A percentile compares a stretch with the other conserved stretches of the same genome.
Evolutionary conservation across 92 coral and sea anemone genomes (phyloP).

Genomic region (Virgularia gustaviana): DNA sequence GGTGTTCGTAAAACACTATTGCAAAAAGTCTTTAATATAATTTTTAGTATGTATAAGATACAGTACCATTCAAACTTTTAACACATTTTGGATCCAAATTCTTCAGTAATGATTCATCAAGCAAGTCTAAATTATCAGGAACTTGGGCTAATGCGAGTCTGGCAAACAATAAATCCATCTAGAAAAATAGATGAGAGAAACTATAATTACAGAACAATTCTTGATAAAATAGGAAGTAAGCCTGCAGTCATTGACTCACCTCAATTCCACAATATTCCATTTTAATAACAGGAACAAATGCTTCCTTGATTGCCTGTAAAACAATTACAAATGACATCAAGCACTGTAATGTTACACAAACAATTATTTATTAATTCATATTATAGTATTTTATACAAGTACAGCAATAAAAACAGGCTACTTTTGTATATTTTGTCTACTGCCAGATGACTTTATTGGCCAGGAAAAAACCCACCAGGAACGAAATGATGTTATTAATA

Average conservation of each 20-base stretch:
- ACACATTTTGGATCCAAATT: slow-evolving; percentile 90
- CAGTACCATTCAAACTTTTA: slow-evolving; percentile 90
- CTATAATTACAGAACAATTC: neutral
- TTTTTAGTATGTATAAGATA: neutral
- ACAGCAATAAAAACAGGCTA: neutral
- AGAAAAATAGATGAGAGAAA: neutral
- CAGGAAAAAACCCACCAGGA: too few relatives aligned
- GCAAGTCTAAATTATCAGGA: slow-evolving; percentile 76
- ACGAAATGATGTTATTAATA: too few relatives aligned
- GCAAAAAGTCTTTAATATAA: neutral
- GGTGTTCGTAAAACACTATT: neutral
- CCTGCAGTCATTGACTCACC: slow-evolving; percentile 52
- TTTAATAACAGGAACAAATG: slow-evolving; percentile 94
- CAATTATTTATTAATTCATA: neutral
- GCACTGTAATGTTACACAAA: too few relatives aligned
- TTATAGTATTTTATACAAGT: neutral
- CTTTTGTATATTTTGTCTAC: neutral
- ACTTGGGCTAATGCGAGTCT: slow-evolving; percentile 88
- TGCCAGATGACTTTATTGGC: neutral
- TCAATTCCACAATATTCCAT: slow-evolving; percentile 87
- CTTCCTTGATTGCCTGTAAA: slow-evolving; percentile 85
- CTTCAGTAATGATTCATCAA: slow-evolving; percentile 79
- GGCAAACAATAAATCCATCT: slow-evolving; percentile 94
- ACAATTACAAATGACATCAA: neutral
- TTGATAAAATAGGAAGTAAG: neutral